Base-by-base conservation (phyloP, 2,888 invertebrate genomes). In the Subacronicta megacephala region DNA sequence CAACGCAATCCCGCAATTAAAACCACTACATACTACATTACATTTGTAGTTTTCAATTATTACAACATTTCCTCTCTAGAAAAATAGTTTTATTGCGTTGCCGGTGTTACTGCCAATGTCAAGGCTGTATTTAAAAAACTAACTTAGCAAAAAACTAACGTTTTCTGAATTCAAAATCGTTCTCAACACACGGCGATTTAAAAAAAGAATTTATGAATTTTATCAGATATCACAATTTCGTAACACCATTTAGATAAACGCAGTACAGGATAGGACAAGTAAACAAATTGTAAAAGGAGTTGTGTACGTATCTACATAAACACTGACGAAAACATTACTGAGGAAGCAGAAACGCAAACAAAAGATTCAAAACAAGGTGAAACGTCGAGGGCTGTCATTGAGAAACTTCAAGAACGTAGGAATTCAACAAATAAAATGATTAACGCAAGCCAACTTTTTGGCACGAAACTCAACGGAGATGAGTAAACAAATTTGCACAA, bases 401-500 rank as follows among this genome's bases (percentile, higher is more conserved):
- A 77, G 60, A 66, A 65, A 47, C 56, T 72, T 64, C 69, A 77
- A 72, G 72, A 77, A 72, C 75, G 61, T 69, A 72, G 65, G 61
- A 71, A 64, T 65, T 63, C 62, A 63, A 79, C 73, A 80, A 81
- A 79, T 80, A 77, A 71, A 78, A 84, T 81, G 79, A 83, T 84
- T 78, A 81, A 75, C 71, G 62, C 70, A 61, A 62, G 51, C 71
- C 67, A 66, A 74, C 53, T 87, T 88, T n/a, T 91, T 91, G 91
- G 92, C 91, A 89, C 83, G 76, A 62, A 73, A 45, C 77, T 60
- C 60, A 33, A 26, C 52, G 69, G 68, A 69, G 80, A 83, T 91
- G 90, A 90, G 85, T 89, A 88, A 90, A 90, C 90, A 89, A 69
- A 84, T 84, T 88, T 85, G 66, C 72, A 69, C 56, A 79, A 85